Evolutionary conservation across 2,797 vertebrate genomes (phyloP).

Genomic region (Sarcophilus harrisii): DNA sequence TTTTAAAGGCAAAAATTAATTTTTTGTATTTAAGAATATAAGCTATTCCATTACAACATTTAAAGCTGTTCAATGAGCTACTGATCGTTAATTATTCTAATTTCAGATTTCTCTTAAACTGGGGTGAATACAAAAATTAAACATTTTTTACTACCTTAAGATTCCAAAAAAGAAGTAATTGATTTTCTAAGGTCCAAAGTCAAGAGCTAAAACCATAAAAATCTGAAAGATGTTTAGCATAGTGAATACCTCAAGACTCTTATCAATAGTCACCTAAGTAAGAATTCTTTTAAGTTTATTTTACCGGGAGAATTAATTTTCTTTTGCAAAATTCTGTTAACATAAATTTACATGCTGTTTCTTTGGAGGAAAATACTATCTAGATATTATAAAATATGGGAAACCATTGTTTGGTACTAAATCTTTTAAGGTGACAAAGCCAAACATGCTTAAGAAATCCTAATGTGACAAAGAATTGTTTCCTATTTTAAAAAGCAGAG

Average conservation of each 20-base stretch:
- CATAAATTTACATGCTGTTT: conserved; percentile 28
- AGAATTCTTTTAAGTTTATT: background rate
- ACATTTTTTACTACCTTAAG: background rate
- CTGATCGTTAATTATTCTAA: conserved; percentile 41
- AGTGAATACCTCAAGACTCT: background rate
- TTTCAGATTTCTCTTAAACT: background rate
- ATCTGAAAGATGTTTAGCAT: background rate
- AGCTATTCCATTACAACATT: background rate
- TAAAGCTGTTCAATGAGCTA: conserved; percentile 14
- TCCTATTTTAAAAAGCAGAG: conserved; percentile 20
- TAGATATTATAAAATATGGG: conserved; percentile 27
- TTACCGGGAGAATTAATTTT: background rate
- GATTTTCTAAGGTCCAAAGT: background rate
- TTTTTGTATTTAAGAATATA: background rate
- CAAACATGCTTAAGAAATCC: conserved; percentile 27
- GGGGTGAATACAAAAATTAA: conserved; percentile 33
- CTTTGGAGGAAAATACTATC: conserved; percentile 25
- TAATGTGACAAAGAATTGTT: conserved; percentile 44
- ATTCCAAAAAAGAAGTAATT: background rate
- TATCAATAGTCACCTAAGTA: background rate
- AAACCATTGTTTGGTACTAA: conserved; percentile 28
- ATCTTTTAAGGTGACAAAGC: background rate
- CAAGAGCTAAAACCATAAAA: background rate
- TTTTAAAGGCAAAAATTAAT: background rate
- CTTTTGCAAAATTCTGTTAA: conserved; percentile 33